These are phyloP conservation scores for Caranx melampygus DNA, from an alignment of 2,113 vertebrate genomes.

Conservation along the genomic window DNA sequence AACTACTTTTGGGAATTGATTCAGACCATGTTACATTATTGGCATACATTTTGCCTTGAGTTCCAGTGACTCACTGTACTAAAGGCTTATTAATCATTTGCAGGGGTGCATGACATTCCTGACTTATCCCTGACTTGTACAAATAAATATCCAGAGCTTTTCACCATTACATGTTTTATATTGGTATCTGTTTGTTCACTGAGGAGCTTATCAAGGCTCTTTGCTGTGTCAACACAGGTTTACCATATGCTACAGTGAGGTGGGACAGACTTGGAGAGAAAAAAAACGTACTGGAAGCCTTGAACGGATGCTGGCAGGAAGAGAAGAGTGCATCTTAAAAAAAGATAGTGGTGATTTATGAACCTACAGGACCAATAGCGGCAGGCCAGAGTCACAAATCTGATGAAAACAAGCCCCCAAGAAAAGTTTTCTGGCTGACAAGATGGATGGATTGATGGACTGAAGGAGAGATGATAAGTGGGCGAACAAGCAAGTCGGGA, in stretches of 20 bases:
- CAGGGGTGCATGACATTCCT: background rate
- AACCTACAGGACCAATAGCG: constrained; percentile 5
- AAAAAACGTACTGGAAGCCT: constrained; percentile 3
- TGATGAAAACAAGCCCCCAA: constrained; percentile 9
- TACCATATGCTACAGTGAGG: background rate
- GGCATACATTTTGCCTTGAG: background rate
- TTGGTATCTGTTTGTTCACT: background rate
- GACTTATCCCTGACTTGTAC: background rate
- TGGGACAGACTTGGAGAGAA: background rate
- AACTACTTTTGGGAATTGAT: background rate
- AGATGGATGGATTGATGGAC: constrained; percentile 46
- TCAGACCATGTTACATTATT: background rate
- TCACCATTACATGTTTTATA: background rate
- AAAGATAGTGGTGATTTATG: constrained; percentile 47
- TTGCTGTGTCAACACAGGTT: background rate
- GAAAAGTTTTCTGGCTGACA: constrained; percentile 28
- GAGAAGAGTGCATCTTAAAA: background rate
- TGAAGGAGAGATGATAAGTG: constrained; percentile 34
- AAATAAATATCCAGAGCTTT: background rate
- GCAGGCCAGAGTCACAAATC: constrained; percentile 39
- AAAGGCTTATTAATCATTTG: background rate
- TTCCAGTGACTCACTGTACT: background rate
- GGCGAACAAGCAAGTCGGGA: constrained; percentile 1
- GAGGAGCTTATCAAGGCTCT: no score
- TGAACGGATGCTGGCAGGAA: background rate